Evolutionary conservation across 2,888 invertebrate genomes (phyloP), one percentile per base, ranked within the genome.

Genomic region (Heteromurus nitidus): DNA sequence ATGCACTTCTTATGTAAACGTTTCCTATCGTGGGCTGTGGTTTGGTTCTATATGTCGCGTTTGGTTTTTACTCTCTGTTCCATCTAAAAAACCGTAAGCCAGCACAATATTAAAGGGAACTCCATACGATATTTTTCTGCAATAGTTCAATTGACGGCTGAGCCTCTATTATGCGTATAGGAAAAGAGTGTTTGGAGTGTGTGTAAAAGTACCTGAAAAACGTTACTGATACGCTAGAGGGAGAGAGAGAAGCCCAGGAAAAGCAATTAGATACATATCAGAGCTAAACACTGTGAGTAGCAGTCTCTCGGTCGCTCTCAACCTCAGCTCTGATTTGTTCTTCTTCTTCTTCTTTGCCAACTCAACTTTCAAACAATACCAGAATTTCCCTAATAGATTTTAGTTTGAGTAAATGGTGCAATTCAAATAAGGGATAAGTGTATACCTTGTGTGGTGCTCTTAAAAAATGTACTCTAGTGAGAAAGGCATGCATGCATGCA

Each of bases 211-310:
- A 67, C 24, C 69, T 3, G 16, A 36, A 26, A 18, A 58, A 31
- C 44, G 36, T 58, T 22, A 44, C 28, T 67, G 65, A 18, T 18
- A 26, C 11, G 28, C 18, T 44, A 36, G 36, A 36, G 36, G 13
- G 36, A 36, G 36, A 36, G 76, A 76, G 50, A 55, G 47, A 47
- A 58, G 76, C 55, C 58, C 50, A 65, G 75, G 60, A 65, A 75
- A 75, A 75, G 65, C 55, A 75, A 75, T 65, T 47, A 55, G 75
- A 75, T 36, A 65, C 42, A 60, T 9, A 24, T 20, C 26, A n/a
- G 31, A 58, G 36, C 36, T 13, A 36, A 13, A 13, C 36, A 36
- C n/a, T n/a, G n/a, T n/a, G n/a, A n/a, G n/a, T n/a, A n/a, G n/a
- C n/a, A n/a, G n/a, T n/a, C n/a, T n/a, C n/a, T n/a, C n/a, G n/a